Base-by-base conservation (phyloP, 2,797 vertebrate genomes). In the Sebastes matsubarae region DNA sequence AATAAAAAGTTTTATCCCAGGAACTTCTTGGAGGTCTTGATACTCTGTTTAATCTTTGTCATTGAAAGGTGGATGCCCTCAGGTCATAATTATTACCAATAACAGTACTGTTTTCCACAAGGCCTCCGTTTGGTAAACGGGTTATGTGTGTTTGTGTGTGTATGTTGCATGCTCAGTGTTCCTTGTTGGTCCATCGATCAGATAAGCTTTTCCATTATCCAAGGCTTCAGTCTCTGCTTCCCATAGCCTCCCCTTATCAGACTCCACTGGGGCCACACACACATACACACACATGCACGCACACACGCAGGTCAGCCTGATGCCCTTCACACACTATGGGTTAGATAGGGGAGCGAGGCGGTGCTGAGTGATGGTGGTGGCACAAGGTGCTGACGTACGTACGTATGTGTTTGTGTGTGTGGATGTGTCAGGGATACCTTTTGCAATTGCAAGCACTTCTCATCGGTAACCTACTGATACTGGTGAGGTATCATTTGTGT, bases 141-240 rank as follows among this genome's bases (percentile, higher is more conserved):
- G 88, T 89, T 93, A 55, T 74, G 46, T 89, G 71, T 66, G 76
- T 79, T 59, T 71, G 73, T 83, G 42, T 72, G 70, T 82, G 85
- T 85, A 55, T 84, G 85, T 93, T 91, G 86, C 84, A 83, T 87
- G 85, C 89, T 92, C 88, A 84, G 85, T 93, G 93, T 93, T 95
- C 84, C 91, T 93, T 94, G 92, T 93, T 93, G 93, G 94, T 94
- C 92, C 91, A 94, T 95, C 89, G 94, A 94, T 95, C 94, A 94
- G 94, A 95, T 95, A 95, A 95, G 94, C 91, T 93, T 95, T 95
- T 94, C 94, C 94, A 95, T 95, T 95, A 94, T 95, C 93, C 94
- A 90, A 93, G 92, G 92, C 94, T 92, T 94, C 93, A 94, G 94
- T 94, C 93, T 94, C 89, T 92, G 92, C 93, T 94, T 94, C 93